Evolutionary conservation across 2,113 vertebrate genomes (phyloP).

Genomic region (Zosterops borbonicus): DNA sequence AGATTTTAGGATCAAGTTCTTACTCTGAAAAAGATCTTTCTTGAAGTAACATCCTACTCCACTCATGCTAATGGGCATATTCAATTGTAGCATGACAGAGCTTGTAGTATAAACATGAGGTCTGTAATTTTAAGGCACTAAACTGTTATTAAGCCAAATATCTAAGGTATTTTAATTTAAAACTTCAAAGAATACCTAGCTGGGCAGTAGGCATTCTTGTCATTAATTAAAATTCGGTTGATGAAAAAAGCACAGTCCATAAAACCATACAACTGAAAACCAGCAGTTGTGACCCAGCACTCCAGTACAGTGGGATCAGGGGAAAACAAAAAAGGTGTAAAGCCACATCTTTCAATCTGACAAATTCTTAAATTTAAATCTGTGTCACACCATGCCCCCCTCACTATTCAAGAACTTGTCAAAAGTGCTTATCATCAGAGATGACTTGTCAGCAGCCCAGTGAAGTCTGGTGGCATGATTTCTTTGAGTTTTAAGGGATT

Average conservation of each 20-base stretch:
- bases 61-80: background rate
- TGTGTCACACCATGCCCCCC: background rate
- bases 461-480: slow-evolving; percentile 7
- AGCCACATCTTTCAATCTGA: background rate
- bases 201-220: slow-evolving; percentile 20
- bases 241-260: background rate
- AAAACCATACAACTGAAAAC: background rate
- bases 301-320: background rate
- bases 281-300: background rate
- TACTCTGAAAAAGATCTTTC: background rate
- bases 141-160: slow-evolving; percentile 38
- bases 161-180: slow-evolving; percentile 52
- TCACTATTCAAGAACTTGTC: background rate
- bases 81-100: slow-evolving; percentile 29
- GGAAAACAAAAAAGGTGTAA: background rate
- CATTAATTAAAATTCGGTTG: slow-evolving; percentile 26
- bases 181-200: slow-evolving; percentile 50
- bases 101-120: slow-evolving; percentile 14
- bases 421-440: background rate
- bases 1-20: background rate
- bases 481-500: background rate
- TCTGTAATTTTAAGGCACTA: slow-evolving; percentile 46
- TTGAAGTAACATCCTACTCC: background rate
- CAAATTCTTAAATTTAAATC: background rate
- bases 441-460: background rate